Percentiles rank a stretch among this genome's conserved stretches.
These are phyloP conservation scores for Lasioglossum baleicum DNA, from an alignment of 1,140 invertebrate species.

Conservation along the genomic window DNA sequence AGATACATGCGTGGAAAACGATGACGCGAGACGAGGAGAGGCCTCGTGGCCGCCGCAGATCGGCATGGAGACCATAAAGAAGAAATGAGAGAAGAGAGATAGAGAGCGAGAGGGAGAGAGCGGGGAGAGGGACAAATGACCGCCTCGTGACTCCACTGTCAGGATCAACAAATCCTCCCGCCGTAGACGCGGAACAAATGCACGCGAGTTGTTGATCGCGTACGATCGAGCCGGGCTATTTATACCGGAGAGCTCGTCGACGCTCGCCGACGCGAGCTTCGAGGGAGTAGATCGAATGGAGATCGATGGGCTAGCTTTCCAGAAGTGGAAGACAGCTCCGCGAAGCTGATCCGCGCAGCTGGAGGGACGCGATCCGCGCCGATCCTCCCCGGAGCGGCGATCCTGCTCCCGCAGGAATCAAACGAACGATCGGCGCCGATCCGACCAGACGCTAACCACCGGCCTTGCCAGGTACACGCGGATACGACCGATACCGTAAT, in stretches of 20 bases:
- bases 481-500: no score
- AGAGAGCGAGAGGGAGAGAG: not conserved
- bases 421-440: no score
- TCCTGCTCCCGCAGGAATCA: not conserved
- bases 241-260: constrained; percentile 48
- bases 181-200: constrained; percentile 57
- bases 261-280: constrained; percentile 24
- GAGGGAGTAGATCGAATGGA: constrained; percentile 58
- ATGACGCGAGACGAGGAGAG: constrained; percentile 19
- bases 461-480: no score
- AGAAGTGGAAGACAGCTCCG: constrained; percentile 25
- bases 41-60: not conserved
- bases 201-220: constrained; percentile 55
- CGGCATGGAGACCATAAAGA: not conserved
- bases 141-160: constrained; percentile 48
- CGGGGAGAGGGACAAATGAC: constrained; percentile 6
- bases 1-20: constrained; percentile 37
- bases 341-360: not conserved
- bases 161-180: constrained; percentile 60
- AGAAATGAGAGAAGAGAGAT: not conserved
- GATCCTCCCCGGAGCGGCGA: constrained; percentile 3
- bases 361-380: not conserved
- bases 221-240: constrained; percentile 53
- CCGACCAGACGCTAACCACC: no score
- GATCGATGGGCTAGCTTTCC: constrained; percentile 52